These are phyloP conservation scores for Ferrisia virgata DNA, from an alignment of 2,888 invertebrate species.

Conservation along the genomic window DNA sequence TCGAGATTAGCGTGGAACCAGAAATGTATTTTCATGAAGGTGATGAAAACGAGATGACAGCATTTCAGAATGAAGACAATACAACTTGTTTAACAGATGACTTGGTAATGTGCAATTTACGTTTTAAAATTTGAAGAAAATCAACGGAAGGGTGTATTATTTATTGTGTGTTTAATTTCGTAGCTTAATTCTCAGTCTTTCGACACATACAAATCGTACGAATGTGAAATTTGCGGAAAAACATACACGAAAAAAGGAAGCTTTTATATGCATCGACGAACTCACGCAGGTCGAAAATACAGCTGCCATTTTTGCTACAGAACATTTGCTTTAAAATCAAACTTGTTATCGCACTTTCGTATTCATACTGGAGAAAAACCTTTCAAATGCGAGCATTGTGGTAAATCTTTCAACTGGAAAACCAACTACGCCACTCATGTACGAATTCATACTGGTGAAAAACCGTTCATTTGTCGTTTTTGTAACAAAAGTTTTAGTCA, in stretches of 20 bases:
- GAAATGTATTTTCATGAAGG: conserved; percentile 41
- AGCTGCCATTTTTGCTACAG: conserved; percentile 40
- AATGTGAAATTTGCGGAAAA: conserved; percentile 47
- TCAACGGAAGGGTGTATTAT: neutral
- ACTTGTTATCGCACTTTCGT: conserved; percentile 47
- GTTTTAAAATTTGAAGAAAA: neutral
- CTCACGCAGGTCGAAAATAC: conserved; percentile 36
- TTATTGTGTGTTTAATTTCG: neutral
- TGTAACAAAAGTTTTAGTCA: conserved; percentile 48
- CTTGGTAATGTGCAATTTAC: neutral
- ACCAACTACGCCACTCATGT: conserved; percentile 48
- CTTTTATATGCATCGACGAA: conserved; percentile 45
- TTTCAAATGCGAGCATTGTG: conserved; percentile 47
- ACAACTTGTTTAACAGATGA: neutral
- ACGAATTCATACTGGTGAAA: conserved; percentile 48
- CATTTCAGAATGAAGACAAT: conserved; percentile 3
- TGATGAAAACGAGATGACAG: conserved; percentile 7
- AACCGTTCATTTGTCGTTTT: conserved; percentile 48
- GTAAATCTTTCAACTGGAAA: conserved; percentile 48
- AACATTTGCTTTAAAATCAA: conserved; percentile 46
- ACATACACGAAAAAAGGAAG: conserved; percentile 47
- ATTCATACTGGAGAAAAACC: conserved; percentile 48
- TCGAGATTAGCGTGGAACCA: conserved; percentile 42
- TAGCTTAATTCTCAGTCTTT: neutral
- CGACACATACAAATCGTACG: conserved; percentile 20